Base-by-base conservation (phyloP, 2,113 vertebrate genomes). In the Gallinago media region DNA sequence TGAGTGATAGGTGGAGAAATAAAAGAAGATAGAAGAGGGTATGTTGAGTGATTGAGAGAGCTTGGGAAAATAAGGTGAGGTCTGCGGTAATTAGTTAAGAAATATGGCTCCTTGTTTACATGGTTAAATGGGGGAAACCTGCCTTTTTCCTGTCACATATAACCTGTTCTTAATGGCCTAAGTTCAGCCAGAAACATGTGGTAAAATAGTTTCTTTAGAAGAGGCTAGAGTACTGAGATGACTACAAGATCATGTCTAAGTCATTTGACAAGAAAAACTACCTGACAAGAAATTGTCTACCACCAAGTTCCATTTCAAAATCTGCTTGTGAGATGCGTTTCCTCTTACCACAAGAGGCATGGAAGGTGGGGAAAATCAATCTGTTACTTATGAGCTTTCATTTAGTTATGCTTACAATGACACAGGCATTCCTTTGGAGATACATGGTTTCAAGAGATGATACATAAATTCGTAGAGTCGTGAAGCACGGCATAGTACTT, bases 1-100 rank as follows among this genome's bases (percentile, higher is more conserved):
- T 89, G 95, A 95, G 75, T 87, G 96, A 95, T 79, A 66, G 83
- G 71, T 86, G 55, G 54, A 88, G 90, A 77, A 90, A 70, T 89
- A 83, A 83, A 87, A 76, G 29, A 78, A 94, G 78, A 55, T 32
- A 79, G 89, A 91, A 92, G 92, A 92, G 49, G 21, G 8, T 40
- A 85, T 2, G 89, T 3, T 96, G 95, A 95, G 84, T 97, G 91
- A 96, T 91, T 80, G 81, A 88, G 84, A 80, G 67, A 80, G 52
- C 46, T 59, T 68, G 59, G 55, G n/a, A 92, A 92, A 94, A 84
- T 71, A 91, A 84, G 40, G 66, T 76, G 70, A 91, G 56, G 44
- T 54, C 71, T 85, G 54, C 36, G 62, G 79, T 70, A 95, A 89
- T 63, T 44, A 74, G 63, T 65, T 77, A 72, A 94, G 76, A 94